Evolutionary conservation across 2,113 vertebrate genomes (phyloP), one percentile per base, ranked within the genome.

Genomic region (Cynopterus brachyotis): DNA sequence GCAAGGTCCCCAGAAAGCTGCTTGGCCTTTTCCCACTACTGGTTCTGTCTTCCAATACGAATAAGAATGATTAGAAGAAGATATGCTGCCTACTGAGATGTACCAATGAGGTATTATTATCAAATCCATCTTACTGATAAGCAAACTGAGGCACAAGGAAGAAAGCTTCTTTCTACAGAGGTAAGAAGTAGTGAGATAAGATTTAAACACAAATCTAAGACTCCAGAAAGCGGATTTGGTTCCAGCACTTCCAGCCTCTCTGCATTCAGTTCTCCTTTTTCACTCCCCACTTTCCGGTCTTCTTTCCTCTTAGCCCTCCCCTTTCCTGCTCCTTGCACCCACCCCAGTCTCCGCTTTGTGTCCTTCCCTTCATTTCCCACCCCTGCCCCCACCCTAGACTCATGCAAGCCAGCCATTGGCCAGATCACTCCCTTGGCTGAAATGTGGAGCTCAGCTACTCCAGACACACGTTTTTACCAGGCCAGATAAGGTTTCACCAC

Each of bases 401-500:
- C n/a, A 24, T n/a, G 73, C 28, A 35, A 93, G 76, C 53, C 40
- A 83, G 62, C 70, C 50, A 78, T 53, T 19, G 2, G 64, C 45
- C 50, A 95, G 73, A 73, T 96, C 79, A 85, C 42, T 17, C 47
- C 32, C 75, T 86, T 94, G 50, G 35, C 93, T 97, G 80, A 81
- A 96, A 80, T 0, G n/a, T 57, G 28, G 89, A 92, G 55, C 82
- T 97, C 72, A 83, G 91, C 79, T 91, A 17, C 72, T 95, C 84
- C 87, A 94, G 96, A 96, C 67, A 91, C 89, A 85, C 16, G 0
- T 73, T 85, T 96, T 96, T 95, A 96, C 89, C 95, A 97, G 92
- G 83, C 64, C 73, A 97, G 90, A 94, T 91, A 97, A 95, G 69
- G 91, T 97, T 98, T 98, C 95, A 97, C 91, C 90, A 80, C 1